phyloP scores from a whole-genome alignment of 1,140 invertebrate species.

The Drosophila persimilis region DNA sequence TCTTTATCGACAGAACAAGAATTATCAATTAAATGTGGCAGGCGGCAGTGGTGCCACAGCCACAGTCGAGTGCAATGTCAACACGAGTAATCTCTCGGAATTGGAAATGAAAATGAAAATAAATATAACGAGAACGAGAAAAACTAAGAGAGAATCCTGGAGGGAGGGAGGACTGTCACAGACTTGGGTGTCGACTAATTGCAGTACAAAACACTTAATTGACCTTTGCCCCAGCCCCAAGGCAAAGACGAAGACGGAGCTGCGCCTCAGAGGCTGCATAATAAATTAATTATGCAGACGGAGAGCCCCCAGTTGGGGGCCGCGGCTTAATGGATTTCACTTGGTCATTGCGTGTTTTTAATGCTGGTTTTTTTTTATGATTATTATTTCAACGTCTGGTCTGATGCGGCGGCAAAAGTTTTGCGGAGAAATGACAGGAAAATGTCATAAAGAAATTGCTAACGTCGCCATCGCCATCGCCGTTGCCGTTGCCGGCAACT shows the following conservation, averaged over 20 bases:
- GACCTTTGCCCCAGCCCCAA: constrained; percentile 52
- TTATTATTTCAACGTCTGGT: constrained; percentile 58
- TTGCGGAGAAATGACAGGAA: constrained; percentile 47
- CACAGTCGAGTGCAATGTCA: constrained; percentile 62
- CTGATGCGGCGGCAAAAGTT: too few species aligned
- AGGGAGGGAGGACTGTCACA: not conserved
- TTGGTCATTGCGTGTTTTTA: constrained; percentile 67
- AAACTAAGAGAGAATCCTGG: constrained; percentile 18
- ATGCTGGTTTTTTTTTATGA: constrained; percentile 57
- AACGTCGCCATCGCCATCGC: constrained; percentile 3
- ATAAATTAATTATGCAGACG: constrained; percentile 72
- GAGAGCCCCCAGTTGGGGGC: constrained; percentile 37
- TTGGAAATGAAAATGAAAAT: constrained; percentile 55
- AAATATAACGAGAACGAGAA: constrained; percentile 8
- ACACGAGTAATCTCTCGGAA: constrained; percentile 59
- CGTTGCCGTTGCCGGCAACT: constrained; percentile 37
- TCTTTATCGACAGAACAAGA: constrained; percentile 61
- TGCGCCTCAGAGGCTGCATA: constrained; percentile 20
- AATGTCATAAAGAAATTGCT: constrained; percentile 75
- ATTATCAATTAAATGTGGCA: constrained; percentile 75
- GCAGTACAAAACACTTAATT: constrained; percentile 68
- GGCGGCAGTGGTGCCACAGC: not conserved
- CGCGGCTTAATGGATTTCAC: constrained; percentile 63
- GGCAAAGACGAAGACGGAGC: constrained; percentile 12
- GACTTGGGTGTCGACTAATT: constrained; percentile 50